Base-by-base conservation (phyloP, 2,797 vertebrate species). In the Ctenopoma kingsleyae region DNA sequence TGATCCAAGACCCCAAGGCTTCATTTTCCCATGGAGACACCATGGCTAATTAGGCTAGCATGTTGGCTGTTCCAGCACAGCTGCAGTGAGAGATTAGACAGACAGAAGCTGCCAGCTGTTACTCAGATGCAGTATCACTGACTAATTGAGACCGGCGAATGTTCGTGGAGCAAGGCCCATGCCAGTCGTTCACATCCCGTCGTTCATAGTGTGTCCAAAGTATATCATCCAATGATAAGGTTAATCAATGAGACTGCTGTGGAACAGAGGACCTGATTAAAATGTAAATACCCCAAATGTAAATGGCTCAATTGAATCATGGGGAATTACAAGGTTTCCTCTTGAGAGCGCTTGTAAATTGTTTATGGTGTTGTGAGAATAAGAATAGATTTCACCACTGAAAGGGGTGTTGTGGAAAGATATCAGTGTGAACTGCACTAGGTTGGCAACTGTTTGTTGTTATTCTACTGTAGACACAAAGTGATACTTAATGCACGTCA, bases 21-120 rank as follows among this genome's bases (percentile, higher is more conserved):
- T 90, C 78, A 88, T 93, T 94, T 94, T 90, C 92, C 92, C 91
- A 84, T 91, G 83, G 92, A 92, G 91, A 88, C 88, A 91, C 83
- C 92, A 91, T 87, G 91, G 93, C 93, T 95, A 94, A 95, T 95
- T 94, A 95, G 90, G 87, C 91, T 89, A 94, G 90, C 90, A 93
- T 90, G 93, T 92, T 90, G 91, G 79, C 86, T 91, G 90, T 89
- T 92, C 92, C 90, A 89, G 87, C 90, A 93, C 93, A 95, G 92
- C 94, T 95, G 94, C 92, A 92, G 68, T 87, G 86, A 92, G 91
- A 95, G 91, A 95, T 95, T 94, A 93, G 91, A 89, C 88, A 91
- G 90, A 90, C 92, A 93, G 91, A 93, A 89, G 90, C 87, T 91
- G 92, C 94, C 94, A 95, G 94, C 92, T 95, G 94, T 94, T 95